Conservation (phyloP, 2,888 invertebrate species). For the Coenonympha glycerion region DNA sequence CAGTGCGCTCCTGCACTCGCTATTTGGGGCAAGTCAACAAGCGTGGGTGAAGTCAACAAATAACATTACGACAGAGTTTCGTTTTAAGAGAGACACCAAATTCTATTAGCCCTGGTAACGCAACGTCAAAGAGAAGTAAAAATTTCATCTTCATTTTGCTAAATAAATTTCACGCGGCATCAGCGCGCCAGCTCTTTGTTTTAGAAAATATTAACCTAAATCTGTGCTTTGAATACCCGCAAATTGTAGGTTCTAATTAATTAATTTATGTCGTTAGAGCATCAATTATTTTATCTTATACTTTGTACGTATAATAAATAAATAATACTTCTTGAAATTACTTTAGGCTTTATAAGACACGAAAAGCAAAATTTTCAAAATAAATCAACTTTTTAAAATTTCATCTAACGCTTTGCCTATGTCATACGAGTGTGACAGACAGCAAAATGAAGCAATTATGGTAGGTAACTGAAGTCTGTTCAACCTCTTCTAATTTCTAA, state of each 20-base stretch:
- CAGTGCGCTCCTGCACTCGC: conserved; percentile 66
- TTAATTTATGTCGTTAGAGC: conserved; percentile 63
- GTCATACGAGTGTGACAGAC: no score
- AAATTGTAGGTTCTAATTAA: conserved; percentile 59
- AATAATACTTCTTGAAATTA: no score
- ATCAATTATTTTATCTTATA: conserved; percentile 48
- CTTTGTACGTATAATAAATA: no score
- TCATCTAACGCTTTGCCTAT: no score
- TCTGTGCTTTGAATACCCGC: conserved; percentile 45
- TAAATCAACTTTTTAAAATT: no score
- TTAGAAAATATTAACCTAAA: conserved; percentile 61
- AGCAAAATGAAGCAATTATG: no score
- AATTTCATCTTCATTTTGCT: conserved; percentile 62
- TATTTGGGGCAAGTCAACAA: conserved; percentile 63
- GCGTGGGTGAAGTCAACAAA: conserved; percentile 69
- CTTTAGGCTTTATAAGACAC: no score
- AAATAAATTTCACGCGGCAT: conserved; percentile 64
- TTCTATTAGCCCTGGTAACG: conserved; percentile 67
- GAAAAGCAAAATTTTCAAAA: no score
- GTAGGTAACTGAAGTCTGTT: no score
- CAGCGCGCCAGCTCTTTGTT: conserved; percentile 52
- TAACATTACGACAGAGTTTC: conserved; percentile 65
- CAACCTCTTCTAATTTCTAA: no score
- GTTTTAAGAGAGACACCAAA: conserved; percentile 72
- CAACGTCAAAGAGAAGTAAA: conserved; percentile 65